A percentile compares a stretch with the other conserved stretches of the same genome.
These are phyloP conservation scores for Lissonota sp. DNA, from an alignment of 2,888 invertebrate species.

Conservation along the genomic window DNA sequence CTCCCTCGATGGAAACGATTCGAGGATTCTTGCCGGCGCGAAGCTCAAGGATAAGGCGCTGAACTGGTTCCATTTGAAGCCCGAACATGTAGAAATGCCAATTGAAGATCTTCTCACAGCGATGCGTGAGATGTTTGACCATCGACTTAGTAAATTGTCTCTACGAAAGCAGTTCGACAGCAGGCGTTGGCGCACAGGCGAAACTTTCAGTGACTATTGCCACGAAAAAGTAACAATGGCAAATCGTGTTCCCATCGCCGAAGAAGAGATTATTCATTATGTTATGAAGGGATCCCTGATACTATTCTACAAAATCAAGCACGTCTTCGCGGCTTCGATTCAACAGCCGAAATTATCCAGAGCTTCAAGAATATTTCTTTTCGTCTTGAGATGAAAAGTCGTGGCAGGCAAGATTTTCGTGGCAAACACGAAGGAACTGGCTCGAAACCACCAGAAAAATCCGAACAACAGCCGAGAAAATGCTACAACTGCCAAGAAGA, in stretches of 20 bases:
- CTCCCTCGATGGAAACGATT: conserved; percentile 33
- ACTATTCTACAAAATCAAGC: conserved; percentile 55
- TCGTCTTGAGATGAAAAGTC: neutral
- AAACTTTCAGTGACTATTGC: conserved; percentile 63
- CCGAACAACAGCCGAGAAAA: conserved; percentile 6
- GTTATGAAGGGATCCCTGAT: conserved; percentile 65
- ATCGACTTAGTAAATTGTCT: conserved; percentile 32
- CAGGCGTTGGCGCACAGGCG: conserved; percentile 50
- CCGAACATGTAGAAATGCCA: conserved; percentile 42
- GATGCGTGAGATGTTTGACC: conserved; percentile 59
- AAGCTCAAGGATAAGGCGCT: conserved; percentile 55
- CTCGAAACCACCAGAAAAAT: neutral
- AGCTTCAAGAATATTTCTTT: conserved; percentile 45
- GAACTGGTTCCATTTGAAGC: conserved; percentile 57
- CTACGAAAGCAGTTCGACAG: conserved; percentile 57
- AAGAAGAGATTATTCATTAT: conserved; percentile 63
- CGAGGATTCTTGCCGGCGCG: conserved; percentile 51
- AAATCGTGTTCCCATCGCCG: conserved; percentile 56
- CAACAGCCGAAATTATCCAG: conserved; percentile 23
- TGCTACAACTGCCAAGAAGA: conserved; percentile 29
- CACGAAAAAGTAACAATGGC: conserved; percentile 64
- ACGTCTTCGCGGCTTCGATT: conserved; percentile 45
- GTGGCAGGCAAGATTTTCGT: neutral
- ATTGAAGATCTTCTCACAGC: conserved; percentile 54
- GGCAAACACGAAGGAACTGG: neutral